Evolutionary conservation across 2,888 invertebrate species (phyloP).

Genomic region (Selenia dentaria): DNA sequence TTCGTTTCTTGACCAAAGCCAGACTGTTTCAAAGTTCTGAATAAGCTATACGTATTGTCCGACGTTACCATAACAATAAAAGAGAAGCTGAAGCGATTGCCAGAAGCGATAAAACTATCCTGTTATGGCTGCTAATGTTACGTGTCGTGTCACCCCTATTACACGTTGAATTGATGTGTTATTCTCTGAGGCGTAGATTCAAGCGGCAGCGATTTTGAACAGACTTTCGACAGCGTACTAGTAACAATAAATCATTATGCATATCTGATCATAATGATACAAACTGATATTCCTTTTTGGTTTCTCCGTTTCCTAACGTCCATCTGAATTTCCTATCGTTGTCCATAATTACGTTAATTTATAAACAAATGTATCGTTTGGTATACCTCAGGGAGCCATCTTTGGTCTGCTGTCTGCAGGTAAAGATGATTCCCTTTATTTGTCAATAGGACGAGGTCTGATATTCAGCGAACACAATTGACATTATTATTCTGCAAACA

Average conservation of each 20-base stretch:
- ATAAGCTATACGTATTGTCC: constrained; percentile 19
- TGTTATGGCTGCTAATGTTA: constrained; percentile 24
- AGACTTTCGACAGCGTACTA: constrained; percentile 1
- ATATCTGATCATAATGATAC: no score
- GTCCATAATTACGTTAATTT: no score
- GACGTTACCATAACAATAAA: constrained; percentile 24
- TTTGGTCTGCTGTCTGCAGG: constrained; percentile 1
- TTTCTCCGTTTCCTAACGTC: no score
- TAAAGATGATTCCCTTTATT: background rate
- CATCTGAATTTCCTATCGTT: no score
- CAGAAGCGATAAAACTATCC: constrained; percentile 33
- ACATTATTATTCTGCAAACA: background rate
- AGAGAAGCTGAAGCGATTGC: constrained; percentile 27
- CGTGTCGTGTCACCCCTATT: constrained; percentile 14
- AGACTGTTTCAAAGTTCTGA: no score
- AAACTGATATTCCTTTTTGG: no score
- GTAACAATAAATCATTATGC: no score
- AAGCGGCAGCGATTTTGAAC: constrained; percentile 25
- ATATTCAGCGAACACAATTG: background rate
- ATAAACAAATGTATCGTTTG: background rate
- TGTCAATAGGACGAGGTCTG: background rate
- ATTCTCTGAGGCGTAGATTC: constrained; percentile 12
- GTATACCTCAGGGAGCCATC: constrained; percentile 13
- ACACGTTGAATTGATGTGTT: constrained; percentile 12
- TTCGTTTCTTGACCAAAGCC: no score